Base-by-base conservation (phyloP, 1,140 invertebrate genomes). In the Leptonema lineaticorne region DNA sequence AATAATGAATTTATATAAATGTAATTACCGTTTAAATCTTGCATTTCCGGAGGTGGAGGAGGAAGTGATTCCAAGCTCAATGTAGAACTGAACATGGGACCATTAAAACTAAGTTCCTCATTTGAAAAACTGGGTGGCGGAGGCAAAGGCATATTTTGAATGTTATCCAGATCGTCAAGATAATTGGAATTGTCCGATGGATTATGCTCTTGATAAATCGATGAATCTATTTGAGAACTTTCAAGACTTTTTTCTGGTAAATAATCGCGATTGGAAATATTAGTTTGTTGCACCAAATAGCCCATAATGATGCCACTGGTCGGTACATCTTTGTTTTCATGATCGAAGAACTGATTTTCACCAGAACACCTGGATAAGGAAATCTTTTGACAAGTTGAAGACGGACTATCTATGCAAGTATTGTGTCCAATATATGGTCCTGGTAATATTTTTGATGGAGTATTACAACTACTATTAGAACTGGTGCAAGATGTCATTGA, bases 51-150 rank as follows among this genome's bases (percentile, higher is more conserved):
- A 0, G 91, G 92, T 1, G 91, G 91, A 11, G 90, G 90, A 1
- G 90, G 91, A 57, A 92, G 74, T 8, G 89, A 90, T 60, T 92
- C 89, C 37, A 92, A 76, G 16, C 90, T 90, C 1, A 90, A 78
- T n/a, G 88, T 91, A 0, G 89, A 90, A 30, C 88, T 85, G 75
- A 89, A 90, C 83, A 91, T 86, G 0, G 72, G 75, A 30, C 81
- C 77, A 18, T 56, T 56, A n/a, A 46, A 29, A 28, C 22, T 64
- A 20, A 57, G 57, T n/a, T 64, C 27, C 18, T 73, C 74, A 57
- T 74, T 66, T 80, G 56, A 22, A 53, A 53, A 22, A 8, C 60
- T 81, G 0, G 87, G 86, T 0, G 87, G 88, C 16, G 85, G 87
- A 0, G 87, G 87, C 0, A 85, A 83, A 2, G 88, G 79, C 1